Conservation (phyloP, 2,888 invertebrate genomes). For the Corbicula japonica region DNA sequence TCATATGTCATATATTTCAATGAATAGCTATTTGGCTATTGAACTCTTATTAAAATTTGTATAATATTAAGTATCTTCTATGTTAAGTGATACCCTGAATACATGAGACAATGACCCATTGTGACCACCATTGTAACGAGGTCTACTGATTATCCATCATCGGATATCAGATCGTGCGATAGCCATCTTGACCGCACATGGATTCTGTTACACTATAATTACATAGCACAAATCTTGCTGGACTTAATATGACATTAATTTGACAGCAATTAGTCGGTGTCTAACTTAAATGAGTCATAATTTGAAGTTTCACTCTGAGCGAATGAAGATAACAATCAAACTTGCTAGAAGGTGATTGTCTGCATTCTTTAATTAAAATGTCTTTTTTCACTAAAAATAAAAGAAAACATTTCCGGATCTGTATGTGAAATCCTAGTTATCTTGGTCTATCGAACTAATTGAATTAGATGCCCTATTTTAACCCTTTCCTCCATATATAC, state of each 20-base stretch:
- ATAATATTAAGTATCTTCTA: neutral
- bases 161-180: neutral
- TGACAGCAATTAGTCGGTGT: constrained; percentile 23
- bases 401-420: no score
- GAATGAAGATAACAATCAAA: no score
- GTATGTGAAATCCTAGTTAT: no score
- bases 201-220: constrained; percentile 27
- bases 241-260: constrained; percentile 46
- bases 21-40: neutral
- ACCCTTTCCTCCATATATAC: no score
- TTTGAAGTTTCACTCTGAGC: no score
- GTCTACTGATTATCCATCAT: constrained; percentile 3
- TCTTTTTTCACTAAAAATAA: no score
- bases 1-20: neutral
- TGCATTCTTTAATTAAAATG: no score
- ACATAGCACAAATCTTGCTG: constrained; percentile 14
- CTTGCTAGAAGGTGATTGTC: no score
- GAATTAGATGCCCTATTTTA: no score
- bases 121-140: neutral
- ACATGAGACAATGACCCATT: constrained; percentile 12
- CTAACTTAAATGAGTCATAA: no score
- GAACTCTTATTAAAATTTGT: neutral
- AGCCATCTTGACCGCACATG: neutral
- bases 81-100: no score
- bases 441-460: no score